Evolutionary conservation across 2,888 invertebrate species (phyloP).

Genomic region (Catocala sponsa): DNA sequence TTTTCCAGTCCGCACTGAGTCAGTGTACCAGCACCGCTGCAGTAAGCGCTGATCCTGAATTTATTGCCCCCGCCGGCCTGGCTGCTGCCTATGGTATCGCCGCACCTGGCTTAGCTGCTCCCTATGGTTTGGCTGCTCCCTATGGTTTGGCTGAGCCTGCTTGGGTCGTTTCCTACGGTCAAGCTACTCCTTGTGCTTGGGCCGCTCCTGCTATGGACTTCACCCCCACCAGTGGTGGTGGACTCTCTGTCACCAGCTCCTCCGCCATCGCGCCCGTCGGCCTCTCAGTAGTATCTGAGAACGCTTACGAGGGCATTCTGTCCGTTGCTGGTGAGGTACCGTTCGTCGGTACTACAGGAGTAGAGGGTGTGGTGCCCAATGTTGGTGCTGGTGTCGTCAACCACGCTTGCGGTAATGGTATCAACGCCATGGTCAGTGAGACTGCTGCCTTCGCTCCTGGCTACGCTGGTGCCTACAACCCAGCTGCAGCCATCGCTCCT

Average conservation of each 20-base stretch:
- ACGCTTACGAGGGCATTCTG: conserved; percentile 35
- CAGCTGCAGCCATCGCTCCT: conserved; percentile 30
- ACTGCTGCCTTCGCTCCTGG: conserved; percentile 10
- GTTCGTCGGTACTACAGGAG: conserved; percentile 52
- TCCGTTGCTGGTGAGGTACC: conserved; percentile 45
- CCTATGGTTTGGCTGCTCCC: conserved; percentile 7
- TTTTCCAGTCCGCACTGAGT: conserved; percentile 38
- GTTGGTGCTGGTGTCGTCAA: conserved; percentile 49
- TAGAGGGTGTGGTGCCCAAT: conserved; percentile 54
- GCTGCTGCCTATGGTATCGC: conserved; percentile 13
- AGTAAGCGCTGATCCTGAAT: conserved; percentile 27
- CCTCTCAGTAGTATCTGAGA: conserved; percentile 23
- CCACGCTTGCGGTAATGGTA: conserved; percentile 53
- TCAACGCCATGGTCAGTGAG: conserved; percentile 34
- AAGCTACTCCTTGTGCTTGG: too few species aligned
- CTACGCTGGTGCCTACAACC: conserved; percentile 9
- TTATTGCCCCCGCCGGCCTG: conserved; percentile 12
- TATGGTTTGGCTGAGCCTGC: too few species aligned
- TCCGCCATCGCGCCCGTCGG: conserved; percentile 20
- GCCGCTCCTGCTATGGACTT: conserved; percentile 3
- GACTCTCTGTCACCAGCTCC: conserved; percentile 15
- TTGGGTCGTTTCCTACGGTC: neutral
- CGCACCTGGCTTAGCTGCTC: neutral
- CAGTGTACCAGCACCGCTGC: conserved; percentile 43
- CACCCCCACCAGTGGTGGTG: conserved; percentile 32